These are phyloP conservation scores for Cheirogaleus major DNA, from an alignment of 2,797 vertebrate species.

Conservation along the genomic window DNA sequence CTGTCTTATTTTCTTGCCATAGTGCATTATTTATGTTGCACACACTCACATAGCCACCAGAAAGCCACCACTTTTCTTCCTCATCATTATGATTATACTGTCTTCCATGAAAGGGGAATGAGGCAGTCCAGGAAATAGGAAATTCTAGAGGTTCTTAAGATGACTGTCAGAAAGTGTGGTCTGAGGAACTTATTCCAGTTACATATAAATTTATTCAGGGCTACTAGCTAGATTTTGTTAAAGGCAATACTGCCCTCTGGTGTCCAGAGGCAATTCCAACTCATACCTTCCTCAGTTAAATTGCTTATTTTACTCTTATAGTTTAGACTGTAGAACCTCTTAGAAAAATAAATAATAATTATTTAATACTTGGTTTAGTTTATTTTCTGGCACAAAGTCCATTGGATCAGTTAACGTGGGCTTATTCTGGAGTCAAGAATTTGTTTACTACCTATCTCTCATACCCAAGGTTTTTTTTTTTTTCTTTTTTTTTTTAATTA, in stretches of 20 bases:
- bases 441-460: neutral
- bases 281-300: neutral
- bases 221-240: neutral
- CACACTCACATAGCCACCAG: neutral
- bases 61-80: slow-evolving; percentile 20
- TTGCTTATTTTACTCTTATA: neutral
- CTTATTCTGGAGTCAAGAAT: neutral
- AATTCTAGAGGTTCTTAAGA: slow-evolving; percentile 40
- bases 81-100: neutral
- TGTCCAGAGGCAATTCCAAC: slow-evolving; percentile 52
- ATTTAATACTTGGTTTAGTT: slow-evolving; percentile 52
- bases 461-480: neutral
- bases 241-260: slow-evolving; percentile 82
- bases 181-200: neutral
- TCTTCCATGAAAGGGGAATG: slow-evolving; percentile 22
- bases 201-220: neutral
- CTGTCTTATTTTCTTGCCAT: neutral
- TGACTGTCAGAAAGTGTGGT: neutral
- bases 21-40: slow-evolving; percentile 9
- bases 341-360: slow-evolving; percentile 23
- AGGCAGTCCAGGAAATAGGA: slow-evolving; percentile 26
- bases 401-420: slow-evolving; percentile 36
- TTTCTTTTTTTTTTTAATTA: neutral
- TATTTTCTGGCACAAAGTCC: slow-evolving; percentile 39
- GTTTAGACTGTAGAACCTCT: slow-evolving; percentile 13